Evolutionary conservation across 30 jellyfish, hydroid and myxozoan species (phyloP), one percentile per base, ranked within the genome.

Genomic region (Turritopsis dohrnii): DNA sequence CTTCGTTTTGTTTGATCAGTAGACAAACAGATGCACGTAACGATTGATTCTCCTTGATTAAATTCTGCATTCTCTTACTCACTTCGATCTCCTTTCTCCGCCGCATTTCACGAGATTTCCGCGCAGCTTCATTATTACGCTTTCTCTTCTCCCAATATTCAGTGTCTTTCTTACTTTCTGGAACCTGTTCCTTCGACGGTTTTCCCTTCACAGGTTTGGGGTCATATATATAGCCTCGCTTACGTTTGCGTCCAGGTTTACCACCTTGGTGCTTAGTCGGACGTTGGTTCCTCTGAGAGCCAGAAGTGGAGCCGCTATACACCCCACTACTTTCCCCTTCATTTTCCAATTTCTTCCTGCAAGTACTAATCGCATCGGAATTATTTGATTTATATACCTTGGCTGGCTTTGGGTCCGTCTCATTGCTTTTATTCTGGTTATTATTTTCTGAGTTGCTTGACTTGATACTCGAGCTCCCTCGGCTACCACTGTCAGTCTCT

Each of bases 41-140:
- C 65, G 83, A 29, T 29, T 74, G 54, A 52, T 74, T 74, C 65
- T 74, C 83, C 21, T 74, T 74, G 0, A n/a, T 74, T 29, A 74
- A 74, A 29, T 1, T 26, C 9, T 29, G 26, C 65, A 74, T 26
- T 8, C 41, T 74, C 16, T 74, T 29, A 71, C 65, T 26, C 65
- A 29, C 65, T 74, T 74, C 72, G 0, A n/a, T 29, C 60, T 74
- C 83, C n/a, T 23, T 74, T 29, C 53, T 29, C 7, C 83, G 83
- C 3, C 83, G 16, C 83, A 74, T 4, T 29, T 74, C 83, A 21
- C 83, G 52, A 9, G 83, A 74, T 23, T 1, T 26, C 72, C 83
- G 28, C 53, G 83, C 83, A 7, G 83, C 83, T 29, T 74, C 83
- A 41, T 74, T 74, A 74, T 74, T 74, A 28, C 83, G 83, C 21